Percentiles rank a stretch among this genome's conserved stretches.
These are phyloP conservation scores for Gadus chalcogrammus DNA, from an alignment of 2,113 vertebrate species.

Conservation along the genomic window DNA sequence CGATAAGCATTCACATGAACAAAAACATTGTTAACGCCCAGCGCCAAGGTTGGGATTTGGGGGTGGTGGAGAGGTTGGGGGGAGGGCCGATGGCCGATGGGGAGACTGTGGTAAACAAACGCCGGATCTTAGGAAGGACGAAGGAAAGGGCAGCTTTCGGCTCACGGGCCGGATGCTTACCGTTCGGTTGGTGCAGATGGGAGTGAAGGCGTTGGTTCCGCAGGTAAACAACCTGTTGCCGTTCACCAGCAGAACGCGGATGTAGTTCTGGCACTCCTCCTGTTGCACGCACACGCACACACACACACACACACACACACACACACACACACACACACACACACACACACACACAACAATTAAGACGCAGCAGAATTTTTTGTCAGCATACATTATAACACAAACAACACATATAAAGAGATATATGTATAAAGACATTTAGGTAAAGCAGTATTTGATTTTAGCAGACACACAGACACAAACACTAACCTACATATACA, in stretches of 20 bases:
- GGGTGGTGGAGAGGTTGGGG: not conserved
- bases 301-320: slow-evolving; percentile 33
- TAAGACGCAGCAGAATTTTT: too few species aligned
- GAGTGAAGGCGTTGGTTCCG: slow-evolving; percentile 95
- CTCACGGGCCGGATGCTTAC: slow-evolving; percentile 60
- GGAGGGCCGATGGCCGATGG: not conserved
- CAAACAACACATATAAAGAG: not conserved
- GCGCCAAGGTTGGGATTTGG: too few species aligned
- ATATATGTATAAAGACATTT: not conserved
- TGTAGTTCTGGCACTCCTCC: slow-evolving; percentile 99
- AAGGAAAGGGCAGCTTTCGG: too few species aligned
- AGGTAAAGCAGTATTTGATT: not conserved
- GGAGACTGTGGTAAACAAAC: too few species aligned
- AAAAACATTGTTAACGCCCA: too few species aligned
- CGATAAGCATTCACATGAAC: too few species aligned
- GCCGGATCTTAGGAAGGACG: too few species aligned
- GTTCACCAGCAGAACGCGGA: slow-evolving; percentile 91
- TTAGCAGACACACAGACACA: not conserved
- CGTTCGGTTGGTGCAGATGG: slow-evolving; percentile 94
- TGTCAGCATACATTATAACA: not conserved
- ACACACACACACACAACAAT: not conserved
- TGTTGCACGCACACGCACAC: slow-evolving; percentile 45
- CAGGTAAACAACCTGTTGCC: slow-evolving; percentile 91
- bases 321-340: slow-evolving; percentile 9
- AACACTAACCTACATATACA: not conserved